Conservation (phyloP, 2,797 vertebrate genomes). For the Setipinna tenuifilis region DNA sequence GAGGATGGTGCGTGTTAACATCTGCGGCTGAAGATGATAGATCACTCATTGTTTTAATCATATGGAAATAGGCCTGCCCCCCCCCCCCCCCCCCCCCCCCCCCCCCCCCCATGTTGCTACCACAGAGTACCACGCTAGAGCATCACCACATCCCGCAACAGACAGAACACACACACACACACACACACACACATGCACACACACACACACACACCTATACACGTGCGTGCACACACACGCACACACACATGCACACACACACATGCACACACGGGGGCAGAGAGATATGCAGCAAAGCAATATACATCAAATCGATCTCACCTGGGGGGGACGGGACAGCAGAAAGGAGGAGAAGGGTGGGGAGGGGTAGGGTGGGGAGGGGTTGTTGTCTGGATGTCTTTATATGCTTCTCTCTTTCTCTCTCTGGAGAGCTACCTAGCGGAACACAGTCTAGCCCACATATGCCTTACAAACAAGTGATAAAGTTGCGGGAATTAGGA, state of each 20-base stretch:
- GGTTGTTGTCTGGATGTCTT: background rate
- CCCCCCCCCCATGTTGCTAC: background rate
- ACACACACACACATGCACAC: background rate
- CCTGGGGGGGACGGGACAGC: background rate
- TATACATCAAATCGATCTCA: constrained; percentile 14
- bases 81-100: background rate
- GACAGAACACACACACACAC: background rate
- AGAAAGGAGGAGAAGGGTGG: too few relatives aligned
- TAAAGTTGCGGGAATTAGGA: background rate
- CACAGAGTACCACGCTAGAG: background rate
- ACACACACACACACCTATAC: background rate
- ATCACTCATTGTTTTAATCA: constrained; percentile 72
- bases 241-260: constrained; percentile 10
- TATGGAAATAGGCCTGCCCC: constrained; percentile 71
- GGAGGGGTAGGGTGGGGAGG: background rate
- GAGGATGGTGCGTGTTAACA: background rate
- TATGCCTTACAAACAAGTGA: background rate
- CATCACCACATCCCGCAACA: background rate
- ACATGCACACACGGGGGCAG: background rate
- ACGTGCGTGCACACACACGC: background rate
- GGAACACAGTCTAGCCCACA: background rate
- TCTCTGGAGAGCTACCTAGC: background rate
- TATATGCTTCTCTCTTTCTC: background rate
- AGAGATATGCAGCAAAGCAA: background rate
- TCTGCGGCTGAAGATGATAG: constrained; percentile 56